Base-by-base conservation (phyloP, 1,140 invertebrate genomes). In the Hyposmocoma kahamanoa region DNA sequence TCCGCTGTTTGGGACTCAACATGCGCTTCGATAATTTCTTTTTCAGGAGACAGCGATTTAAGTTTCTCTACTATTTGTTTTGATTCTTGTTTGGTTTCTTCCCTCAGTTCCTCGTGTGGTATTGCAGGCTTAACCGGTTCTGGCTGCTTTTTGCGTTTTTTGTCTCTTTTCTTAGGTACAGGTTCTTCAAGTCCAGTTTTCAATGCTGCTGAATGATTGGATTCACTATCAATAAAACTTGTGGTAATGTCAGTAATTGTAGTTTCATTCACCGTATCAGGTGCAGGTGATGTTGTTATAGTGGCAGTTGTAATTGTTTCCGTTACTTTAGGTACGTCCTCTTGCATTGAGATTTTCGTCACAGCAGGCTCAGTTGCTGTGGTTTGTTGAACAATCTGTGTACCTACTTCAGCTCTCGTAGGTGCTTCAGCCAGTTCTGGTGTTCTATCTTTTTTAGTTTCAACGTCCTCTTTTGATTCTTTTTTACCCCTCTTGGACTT, bases 171-270 rank as follows among this genome's bases (percentile, higher is more conserved):
- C 18, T 36, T 36, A 36, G 32, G 32, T 8, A 36, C 32, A 36
- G 32, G 32, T 36, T 15, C 13, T 17, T 36, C 11, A 6, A 17
- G 15, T 36, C 8, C 15, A 8, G 2, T 8, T 36, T 15, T 1
- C 9, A 36, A 36, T 36, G n/a, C 34, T 1, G 42, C 5, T 8
- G 54, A 47, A 19, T 56, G 54, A 1, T 51, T 41, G 13, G 22
- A 44, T 22, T 54, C 52, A 18, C 38, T 49, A 9, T 26, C 47
- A 5, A 54, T 49, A 1, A 54, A 45, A 22, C 28, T 54, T 15
- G 43, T 48, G 8, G 47, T 54, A 15, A 54, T 34, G 42, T 45
- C 42, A 22, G 39, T n/a, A 1, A 53, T 22, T 24, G 34, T 19
- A 15, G 24, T 45, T 13, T 48, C 53, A 32, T 39, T 55, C 32